Base-by-base conservation (phyloP, 1,140 invertebrate genomes). In the Philotrypesis tridentata region DNA sequence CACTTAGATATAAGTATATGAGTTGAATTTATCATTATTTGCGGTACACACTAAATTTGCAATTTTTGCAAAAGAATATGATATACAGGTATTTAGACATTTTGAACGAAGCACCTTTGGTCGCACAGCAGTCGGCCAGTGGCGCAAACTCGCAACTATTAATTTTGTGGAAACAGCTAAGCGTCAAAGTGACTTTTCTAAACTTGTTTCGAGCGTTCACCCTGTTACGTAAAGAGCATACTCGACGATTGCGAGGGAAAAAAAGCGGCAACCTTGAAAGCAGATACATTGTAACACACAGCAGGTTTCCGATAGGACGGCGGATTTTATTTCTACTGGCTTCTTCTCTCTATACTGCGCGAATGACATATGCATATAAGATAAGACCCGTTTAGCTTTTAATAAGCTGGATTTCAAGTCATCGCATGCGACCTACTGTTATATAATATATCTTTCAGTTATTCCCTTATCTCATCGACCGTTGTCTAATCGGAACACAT, bases 251-350 rank as follows among this genome's bases (percentile, higher is more conserved):
- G 23, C 65, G 40, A 67, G n/a, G n/a, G n/a, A n/a, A n/a, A n/a
- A 80, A 74, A 25, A 71, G 11, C 3, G 21, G 60, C 27, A 29
- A 72, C 68, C 68, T 80, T 80, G 67, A 72, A 61, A 37, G 37
- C 48, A 72, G 37, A 27, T 55, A 80, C 43, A 80, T 40, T 80
- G 55, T 61, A 82, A 78, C 82, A 82, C 76, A 5, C 61, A 29
- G 40, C 70, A 68, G 82, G 82, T 79, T 82, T 82, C 82, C 40
- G 37, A 74, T 82, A 67, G n/a, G n/a, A n/a, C 33, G 70, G 79
- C 74, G 27, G 68, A 79, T 67, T 74, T 55, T 43, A n/a, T 67
- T 82, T 70, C 37, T 37, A 65, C 60, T 74, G 82, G 82, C 82
- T 82, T 82, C 82, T 74, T 40, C 48, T 65, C 21, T 68, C 17